Conservation (phyloP, 2,113 vertebrate genomes). For the Excalfactoria chinensis region DNA sequence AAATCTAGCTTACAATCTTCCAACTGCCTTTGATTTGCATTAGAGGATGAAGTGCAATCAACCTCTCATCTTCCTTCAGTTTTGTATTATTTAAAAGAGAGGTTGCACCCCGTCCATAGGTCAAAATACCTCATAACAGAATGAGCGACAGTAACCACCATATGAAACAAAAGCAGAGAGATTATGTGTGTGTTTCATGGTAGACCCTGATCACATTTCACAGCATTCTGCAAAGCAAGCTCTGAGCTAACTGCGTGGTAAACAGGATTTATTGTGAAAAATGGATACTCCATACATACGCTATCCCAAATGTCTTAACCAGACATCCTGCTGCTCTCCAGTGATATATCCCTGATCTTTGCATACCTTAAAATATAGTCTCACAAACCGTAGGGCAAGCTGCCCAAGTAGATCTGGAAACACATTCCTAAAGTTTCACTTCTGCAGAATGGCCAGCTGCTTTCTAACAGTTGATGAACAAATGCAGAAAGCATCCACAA, state of each 20-base stretch:
- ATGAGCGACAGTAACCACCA: neutral
- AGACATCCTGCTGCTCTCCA: neutral
- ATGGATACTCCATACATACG: neutral
- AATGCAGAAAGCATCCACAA: slow-evolving; percentile 50
- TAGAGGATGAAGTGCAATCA: neutral
- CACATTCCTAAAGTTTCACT: slow-evolving; percentile 28
- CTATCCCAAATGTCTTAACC: neutral
- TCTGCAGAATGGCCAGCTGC: slow-evolving; percentile 9
- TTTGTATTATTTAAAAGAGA: neutral
- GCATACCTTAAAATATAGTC: neutral
- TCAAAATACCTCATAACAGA: neutral
- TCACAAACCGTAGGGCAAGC: slow-evolving; percentile 2
- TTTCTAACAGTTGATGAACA: slow-evolving; percentile 47
- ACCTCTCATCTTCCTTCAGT: neutral
- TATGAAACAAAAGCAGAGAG: slow-evolving; percentile 35
- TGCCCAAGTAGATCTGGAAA: slow-evolving; percentile 33
- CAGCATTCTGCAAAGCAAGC: neutral
- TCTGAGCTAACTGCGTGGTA: neutral
- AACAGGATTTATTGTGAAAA: slow-evolving; percentile 27
- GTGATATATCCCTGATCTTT: neutral
- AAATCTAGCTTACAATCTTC: neutral
- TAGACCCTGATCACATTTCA: neutral
- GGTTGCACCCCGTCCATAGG: neutral
- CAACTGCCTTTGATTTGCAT: neutral
- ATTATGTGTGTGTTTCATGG: neutral